Conservation (phyloP, 2,113 vertebrate genomes). For the Psilopogon haemacephalus region DNA sequence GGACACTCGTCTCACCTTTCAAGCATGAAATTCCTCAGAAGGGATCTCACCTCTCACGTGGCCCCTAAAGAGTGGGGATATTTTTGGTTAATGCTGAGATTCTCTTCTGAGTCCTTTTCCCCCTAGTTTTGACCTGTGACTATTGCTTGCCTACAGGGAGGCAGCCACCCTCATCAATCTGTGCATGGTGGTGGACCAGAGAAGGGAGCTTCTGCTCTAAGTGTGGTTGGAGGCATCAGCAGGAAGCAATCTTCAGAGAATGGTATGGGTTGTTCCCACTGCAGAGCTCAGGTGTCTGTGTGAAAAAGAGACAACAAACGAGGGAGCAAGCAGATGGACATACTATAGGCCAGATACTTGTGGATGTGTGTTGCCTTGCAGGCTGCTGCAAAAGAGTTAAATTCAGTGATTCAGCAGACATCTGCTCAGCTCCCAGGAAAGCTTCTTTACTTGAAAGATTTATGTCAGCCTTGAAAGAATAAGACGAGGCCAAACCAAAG, state of each 20-base stretch:
- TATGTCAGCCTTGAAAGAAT: constrained; percentile 9
- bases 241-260: neutral
- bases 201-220: neutral
- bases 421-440: neutral
- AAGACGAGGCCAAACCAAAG: constrained; percentile 25
- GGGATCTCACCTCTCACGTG: constrained; percentile 16
- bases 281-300: accelerated
- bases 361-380: neutral
- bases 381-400: neutral
- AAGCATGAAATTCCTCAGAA: constrained; percentile 45
- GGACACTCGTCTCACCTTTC: constrained; percentile 61
- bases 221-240: accelerated
- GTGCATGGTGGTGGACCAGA: neutral
- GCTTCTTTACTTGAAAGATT: constrained; percentile 27
- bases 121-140: neutral
- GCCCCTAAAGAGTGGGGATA: neutral
- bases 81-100: constrained; percentile 3
- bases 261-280: neutral
- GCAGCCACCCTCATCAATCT: neutral
- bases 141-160: accelerated
- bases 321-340: neutral
- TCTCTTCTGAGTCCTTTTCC: neutral
- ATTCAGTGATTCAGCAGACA: constrained; percentile 44
- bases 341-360: neutral
- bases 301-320: neutral